These are phyloP conservation scores for Mus pahari DNA, from an alignment of 2,113 vertebrate species.

Conservation along the genomic window DNA sequence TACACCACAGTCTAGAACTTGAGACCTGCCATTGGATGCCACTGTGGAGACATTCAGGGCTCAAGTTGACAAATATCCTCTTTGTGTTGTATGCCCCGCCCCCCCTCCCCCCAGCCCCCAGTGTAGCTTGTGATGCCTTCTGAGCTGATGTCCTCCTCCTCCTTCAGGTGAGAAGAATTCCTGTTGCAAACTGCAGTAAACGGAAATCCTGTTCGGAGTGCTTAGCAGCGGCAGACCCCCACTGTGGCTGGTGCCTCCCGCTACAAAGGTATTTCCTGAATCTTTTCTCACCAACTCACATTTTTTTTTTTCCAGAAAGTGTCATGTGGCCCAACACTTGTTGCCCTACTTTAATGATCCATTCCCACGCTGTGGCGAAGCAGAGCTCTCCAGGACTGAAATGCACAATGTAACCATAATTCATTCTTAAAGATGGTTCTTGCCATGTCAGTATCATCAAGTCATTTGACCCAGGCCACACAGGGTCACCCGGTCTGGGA, in stretches of 20 bases:
- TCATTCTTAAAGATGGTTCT: not conserved
- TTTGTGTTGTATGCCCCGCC: not conserved
- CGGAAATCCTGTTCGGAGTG: constrained; percentile 87
- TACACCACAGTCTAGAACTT: not conserved
- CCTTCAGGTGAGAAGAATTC: constrained; percentile 90
- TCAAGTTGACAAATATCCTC: not conserved
- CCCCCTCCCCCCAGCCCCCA: not conserved
- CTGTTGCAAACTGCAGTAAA: constrained; percentile 88
- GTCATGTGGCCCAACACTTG: constrained; percentile 19
- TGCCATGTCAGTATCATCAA: not conserved
- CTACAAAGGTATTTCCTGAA: constrained; percentile 84
- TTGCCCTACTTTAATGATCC: constrained; percentile 56
- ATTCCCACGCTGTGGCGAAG: not conserved
- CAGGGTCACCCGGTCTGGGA: not conserved
- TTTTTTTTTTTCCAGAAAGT: not conserved
- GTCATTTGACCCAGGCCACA: not conserved
- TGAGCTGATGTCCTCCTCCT: constrained; percentile 70
- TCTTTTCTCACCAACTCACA: constrained; percentile 4
- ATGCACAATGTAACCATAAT: not conserved
- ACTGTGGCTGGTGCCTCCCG: constrained; percentile 93
- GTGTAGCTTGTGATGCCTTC: constrained; percentile 46
- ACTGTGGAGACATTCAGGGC: constrained; percentile 55
- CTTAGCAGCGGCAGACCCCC: constrained; percentile 91
- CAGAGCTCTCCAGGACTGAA: not conserved
- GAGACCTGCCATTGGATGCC: not conserved